Evolutionary conservation across 2,797 vertebrate species (phyloP).

Genomic region (Danio choprae): DNA sequence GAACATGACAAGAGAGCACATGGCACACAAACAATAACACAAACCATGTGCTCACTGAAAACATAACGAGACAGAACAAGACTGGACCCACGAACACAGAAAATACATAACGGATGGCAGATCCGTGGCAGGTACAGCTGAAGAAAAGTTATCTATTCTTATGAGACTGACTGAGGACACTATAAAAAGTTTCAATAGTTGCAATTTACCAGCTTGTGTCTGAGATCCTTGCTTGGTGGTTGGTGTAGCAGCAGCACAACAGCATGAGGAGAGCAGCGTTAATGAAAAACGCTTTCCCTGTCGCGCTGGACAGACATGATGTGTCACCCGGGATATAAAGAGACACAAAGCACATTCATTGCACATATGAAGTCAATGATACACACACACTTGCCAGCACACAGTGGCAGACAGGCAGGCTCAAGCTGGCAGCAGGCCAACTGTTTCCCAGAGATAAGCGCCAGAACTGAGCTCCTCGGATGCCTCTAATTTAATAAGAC

Average conservation of each 20-base stretch:
- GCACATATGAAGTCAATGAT: constrained; percentile 67
- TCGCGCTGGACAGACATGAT: constrained; percentile 32
- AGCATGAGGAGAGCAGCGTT: constrained; percentile 33
- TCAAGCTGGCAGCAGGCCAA: constrained; percentile 72
- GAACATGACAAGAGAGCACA: too few relatives aligned
- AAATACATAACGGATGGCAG: too few relatives aligned
- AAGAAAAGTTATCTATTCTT: neutral
- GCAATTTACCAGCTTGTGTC: neutral
- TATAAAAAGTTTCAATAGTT: neutral
- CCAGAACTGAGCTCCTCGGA: constrained; percentile 65
- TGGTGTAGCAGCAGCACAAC: constrained; percentile 38
- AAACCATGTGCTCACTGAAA: too few relatives aligned
- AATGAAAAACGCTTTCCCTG: constrained; percentile 47
- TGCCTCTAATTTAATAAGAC: constrained; percentile 70
- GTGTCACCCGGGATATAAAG: constrained; percentile 38
- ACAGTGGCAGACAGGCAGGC: constrained; percentile 62
- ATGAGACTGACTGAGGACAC: neutral
- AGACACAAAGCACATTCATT: constrained; percentile 39
- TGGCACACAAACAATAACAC: too few relatives aligned
- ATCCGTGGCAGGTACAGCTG: too few relatives aligned
- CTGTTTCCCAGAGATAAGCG: constrained; percentile 77
- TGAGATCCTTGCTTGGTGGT: constrained; percentile 14
- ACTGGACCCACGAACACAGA: too few relatives aligned
- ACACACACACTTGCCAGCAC: constrained; percentile 24
- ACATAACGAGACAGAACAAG: too few relatives aligned